Evolutionary conservation across 2,113 vertebrate genomes (phyloP).

Genomic region (Chloropsis cyanopogon): DNA sequence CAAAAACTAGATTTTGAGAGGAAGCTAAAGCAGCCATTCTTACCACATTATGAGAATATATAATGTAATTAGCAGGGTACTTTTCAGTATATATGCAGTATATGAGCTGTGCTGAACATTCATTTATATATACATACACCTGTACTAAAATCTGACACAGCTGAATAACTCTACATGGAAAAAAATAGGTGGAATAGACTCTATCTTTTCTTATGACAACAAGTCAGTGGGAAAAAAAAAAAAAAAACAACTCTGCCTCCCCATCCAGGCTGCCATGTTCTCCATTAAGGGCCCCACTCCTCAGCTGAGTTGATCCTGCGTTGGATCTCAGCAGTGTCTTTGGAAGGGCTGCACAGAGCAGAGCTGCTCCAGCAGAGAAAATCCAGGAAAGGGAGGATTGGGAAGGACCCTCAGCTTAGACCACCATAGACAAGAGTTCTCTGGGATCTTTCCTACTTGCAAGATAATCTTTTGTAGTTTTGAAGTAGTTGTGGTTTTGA

Average conservation of each 20-base stretch:
- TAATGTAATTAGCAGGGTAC: not conserved
- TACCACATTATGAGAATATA: not conserved
- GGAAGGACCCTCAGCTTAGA: not conserved
- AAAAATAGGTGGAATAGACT: not conserved
- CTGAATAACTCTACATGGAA: not conserved
- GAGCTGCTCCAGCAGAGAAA: not conserved
- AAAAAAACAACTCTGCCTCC: not conserved
- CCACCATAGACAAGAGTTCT: not conserved
- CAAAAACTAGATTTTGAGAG: not conserved
- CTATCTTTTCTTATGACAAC: not conserved
- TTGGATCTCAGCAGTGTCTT: not conserved
- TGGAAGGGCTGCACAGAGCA: not conserved
- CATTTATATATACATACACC: not conserved
- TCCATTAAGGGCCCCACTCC: not conserved
- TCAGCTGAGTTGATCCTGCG: not conserved
- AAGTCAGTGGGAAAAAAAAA: not conserved
- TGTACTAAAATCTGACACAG: not conserved
- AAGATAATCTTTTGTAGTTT: not conserved
- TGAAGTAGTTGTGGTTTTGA: not conserved
- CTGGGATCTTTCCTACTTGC: not conserved
- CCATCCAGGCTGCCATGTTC: not conserved
- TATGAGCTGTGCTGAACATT: not conserved
- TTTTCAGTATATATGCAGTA: not conserved
- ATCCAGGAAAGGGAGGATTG: not conserved
- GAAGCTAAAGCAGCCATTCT: not conserved